phyloP scores from a whole-genome alignment of 2,797 vertebrate genomes.

The Echeneis naucrates region DNA sequence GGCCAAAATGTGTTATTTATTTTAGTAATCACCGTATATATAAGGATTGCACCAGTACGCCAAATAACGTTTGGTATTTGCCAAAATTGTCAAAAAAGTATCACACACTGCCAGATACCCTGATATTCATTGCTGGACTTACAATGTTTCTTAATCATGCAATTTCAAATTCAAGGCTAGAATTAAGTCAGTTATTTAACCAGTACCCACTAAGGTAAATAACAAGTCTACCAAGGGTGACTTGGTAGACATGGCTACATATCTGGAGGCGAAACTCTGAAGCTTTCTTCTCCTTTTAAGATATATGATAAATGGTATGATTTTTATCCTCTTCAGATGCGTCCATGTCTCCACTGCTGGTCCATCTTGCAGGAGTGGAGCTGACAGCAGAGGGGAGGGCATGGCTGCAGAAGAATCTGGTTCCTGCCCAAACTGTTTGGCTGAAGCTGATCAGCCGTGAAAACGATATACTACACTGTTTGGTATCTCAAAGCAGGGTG shows the following conservation, averaged over 20 bases:
- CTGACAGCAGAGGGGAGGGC: slow-evolving; percentile 82
- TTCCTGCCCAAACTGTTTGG: slow-evolving; percentile 87
- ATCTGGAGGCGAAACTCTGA: background rate
- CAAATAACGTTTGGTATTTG: no score
- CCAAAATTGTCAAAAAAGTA: no score
- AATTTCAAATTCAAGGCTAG: background rate
- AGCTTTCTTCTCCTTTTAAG: slow-evolving; percentile 1
- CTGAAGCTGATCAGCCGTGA: slow-evolving; percentile 91
- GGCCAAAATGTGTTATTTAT: no score
- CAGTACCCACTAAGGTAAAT: background rate
- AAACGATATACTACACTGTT: slow-evolving; percentile 86
- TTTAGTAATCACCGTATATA: no score
- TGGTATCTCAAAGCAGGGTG: slow-evolving; percentile 84
- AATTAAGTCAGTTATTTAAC: background rate
- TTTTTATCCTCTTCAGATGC: slow-evolving; percentile 77
- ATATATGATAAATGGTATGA: background rate
- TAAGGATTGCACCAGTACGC: no score
- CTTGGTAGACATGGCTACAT: background rate
- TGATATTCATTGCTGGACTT: background rate
- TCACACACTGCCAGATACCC: no score
- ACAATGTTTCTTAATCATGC: background rate
- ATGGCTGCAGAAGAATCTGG: slow-evolving; percentile 88
- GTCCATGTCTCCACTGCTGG: slow-evolving; percentile 76
- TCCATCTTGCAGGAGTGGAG: slow-evolving; percentile 92
- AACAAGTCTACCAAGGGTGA: background rate